phyloP scores from a whole-genome alignment of 2,113 vertebrate species.

The Lagopus muta region DNA sequence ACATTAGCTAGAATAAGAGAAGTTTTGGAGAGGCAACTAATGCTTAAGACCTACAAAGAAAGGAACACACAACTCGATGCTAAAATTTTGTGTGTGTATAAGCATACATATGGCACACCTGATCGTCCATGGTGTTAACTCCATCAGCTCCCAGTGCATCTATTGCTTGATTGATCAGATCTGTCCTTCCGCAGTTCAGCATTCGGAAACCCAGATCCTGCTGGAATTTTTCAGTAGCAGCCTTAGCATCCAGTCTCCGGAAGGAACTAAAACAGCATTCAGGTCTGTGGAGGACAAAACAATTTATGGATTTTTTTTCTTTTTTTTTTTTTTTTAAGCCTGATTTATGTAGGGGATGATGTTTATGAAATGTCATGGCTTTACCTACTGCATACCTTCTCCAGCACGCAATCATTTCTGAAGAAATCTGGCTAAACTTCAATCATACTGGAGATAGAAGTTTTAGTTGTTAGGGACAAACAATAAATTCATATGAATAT shows the following conservation, averaged over 20 bases:
- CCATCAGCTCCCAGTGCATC: constrained; percentile 89
- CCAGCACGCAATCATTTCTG: neutral
- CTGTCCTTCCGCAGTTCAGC: constrained; percentile 96
- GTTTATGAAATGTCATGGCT: neutral
- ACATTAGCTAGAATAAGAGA: neutral
- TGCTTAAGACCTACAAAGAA: fast-evolving
- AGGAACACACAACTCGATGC: fast-evolving
- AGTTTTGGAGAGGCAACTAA: neutral
- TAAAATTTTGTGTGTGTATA: no score
- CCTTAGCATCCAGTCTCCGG: constrained; percentile 92
- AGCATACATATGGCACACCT: constrained; percentile 78
- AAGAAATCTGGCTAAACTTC: neutral
- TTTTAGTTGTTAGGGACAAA: neutral
- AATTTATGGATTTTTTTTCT: neutral
- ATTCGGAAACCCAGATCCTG: constrained; percentile 97
- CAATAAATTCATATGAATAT: neutral
- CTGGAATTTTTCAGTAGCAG: constrained; percentile 93
- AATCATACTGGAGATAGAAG: neutral
- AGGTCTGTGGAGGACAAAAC: constrained; percentile 78
- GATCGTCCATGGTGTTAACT: constrained; percentile 97
- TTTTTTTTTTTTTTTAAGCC: no score
- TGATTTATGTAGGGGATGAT: no score
- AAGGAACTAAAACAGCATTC: constrained; percentile 97
- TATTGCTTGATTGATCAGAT: constrained; percentile 94
- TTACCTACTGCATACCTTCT: neutral